A percentile compares a stretch with the other conserved stretches of the same genome.
These are phyloP conservation scores for Melanotaenia duboulayi DNA, from an alignment of 2,113 vertebrate species.

Conservation along the genomic window DNA sequence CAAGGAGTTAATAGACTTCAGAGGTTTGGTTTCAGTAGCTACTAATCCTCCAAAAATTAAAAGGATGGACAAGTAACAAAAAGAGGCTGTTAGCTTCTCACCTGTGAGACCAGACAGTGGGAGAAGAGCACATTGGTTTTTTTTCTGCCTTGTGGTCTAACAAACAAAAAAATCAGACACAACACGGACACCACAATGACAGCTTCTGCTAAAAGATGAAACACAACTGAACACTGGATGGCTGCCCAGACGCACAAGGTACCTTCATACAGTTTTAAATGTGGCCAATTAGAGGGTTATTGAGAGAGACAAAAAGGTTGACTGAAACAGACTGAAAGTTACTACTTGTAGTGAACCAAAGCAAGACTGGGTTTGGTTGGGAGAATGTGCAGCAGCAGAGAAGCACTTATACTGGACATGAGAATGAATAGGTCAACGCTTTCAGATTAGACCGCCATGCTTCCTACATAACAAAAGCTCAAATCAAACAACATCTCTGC, in stretches of 20 bases:
- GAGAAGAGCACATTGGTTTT: no score
- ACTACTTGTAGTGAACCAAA: not conserved
- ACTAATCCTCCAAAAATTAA: constrained; percentile 23
- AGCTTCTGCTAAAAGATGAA: constrained; percentile 43
- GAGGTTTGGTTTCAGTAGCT: constrained; percentile 15
- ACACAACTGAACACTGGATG: constrained; percentile 15
- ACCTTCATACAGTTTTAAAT: constrained; percentile 34
- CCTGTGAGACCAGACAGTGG: not conserved
- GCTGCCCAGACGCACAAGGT: constrained; percentile 29
- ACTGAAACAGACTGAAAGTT: not conserved
- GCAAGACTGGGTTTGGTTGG: not conserved
- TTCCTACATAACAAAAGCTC: not conserved
- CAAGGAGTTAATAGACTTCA: constrained; percentile 29
- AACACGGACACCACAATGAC: constrained; percentile 39
- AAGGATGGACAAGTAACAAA: not conserved
- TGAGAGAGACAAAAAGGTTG: not conserved
- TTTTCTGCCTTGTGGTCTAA: no score
- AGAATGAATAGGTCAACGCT: not conserved
- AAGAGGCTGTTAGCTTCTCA: constrained; percentile 2
- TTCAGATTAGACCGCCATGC: not conserved
- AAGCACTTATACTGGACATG: not conserved
- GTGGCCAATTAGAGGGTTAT: not conserved
- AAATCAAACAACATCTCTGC: not conserved
- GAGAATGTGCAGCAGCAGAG: not conserved
- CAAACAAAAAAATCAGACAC: constrained; percentile 14